Percentiles rank a stretch among this genome's conserved stretches.
Conservation (phyloP, 2,888 invertebrate genomes). For the Scotopteryx bipunctaria region DNA sequence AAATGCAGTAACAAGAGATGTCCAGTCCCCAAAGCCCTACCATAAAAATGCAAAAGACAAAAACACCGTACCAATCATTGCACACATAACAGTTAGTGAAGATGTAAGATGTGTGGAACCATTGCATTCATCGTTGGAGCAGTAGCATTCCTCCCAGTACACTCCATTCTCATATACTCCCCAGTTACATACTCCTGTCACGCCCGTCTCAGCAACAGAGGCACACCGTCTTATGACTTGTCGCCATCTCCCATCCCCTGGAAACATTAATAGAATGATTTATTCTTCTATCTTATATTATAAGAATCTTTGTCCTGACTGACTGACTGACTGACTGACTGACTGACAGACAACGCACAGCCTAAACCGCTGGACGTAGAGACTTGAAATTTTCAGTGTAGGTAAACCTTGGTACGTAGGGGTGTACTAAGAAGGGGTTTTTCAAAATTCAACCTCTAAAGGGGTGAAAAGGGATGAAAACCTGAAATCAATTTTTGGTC, state of each 20-base stretch:
- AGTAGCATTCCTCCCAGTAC: constrained; percentile 99
- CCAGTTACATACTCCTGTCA: constrained; percentile 98
- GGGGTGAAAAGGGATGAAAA: too few species aligned
- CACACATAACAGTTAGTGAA: constrained; percentile 47
- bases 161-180: constrained; percentile 96
- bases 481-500: too few species aligned
- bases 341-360: too few species aligned
- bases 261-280: constrained; percentile 31
- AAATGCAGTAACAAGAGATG: neutral
- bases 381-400: too few species aligned
- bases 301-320: too few species aligned
- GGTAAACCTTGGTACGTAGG: too few species aligned
- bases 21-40: constrained; percentile 13
- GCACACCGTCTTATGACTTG: constrained; percentile 95
- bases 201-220: constrained; percentile 94
- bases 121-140: constrained; percentile 95
- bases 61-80: constrained; percentile 20
- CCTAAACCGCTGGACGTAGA: too few species aligned
- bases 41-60: constrained; percentile 8
- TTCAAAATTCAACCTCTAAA: too few species aligned
- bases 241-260: constrained; percentile 97
- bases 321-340: too few species aligned
- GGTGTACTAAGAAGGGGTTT: too few species aligned
- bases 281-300: too few species aligned
- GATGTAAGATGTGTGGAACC: constrained; percentile 50